Base-by-base conservation (phyloP, 2,888 invertebrate species). In the Drosophila eohydei region DNA sequence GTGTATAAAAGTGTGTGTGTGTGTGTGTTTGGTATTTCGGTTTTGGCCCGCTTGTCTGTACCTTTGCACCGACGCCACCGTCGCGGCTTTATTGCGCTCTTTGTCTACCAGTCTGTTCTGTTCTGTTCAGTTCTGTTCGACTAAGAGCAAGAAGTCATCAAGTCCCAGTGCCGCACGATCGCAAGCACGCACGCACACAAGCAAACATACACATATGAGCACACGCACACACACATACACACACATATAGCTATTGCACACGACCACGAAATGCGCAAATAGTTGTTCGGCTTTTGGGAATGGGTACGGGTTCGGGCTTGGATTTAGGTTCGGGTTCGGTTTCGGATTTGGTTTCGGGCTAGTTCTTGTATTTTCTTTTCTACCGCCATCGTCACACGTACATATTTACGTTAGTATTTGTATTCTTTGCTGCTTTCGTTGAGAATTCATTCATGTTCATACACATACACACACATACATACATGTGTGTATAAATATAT, bases 61-160 rank as follows among this genome's bases (percentile, higher is more conserved):
- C 83, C 77, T 82, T 83, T 75, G 75, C 48, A 73, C 43, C 70
- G 62, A 65, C 71, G 73, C 66, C 54, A 63, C 44, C 60, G 46
- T 68, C 73, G 61, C 79, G 80, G 54, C 76, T 83, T 80, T 88
- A 81, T 89, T 72, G 84, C 79, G 89, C 68, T 89, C 85, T 85
- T 85, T 85, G 89, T 85, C 84, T 89, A 72, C 79, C 87, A 74
- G 54, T 65, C 55, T 48, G 68, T 65, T 67, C 63, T 44, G 54
- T 16, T 66, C 54, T 28, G 36, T 26, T 52, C 54, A 30, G 36
- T 52, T n/a, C 55, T 52, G 52, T 59, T 62, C 70, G 65, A 57
- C 61, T 36, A 50, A 56, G 68, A 62, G 61, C 71, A 74, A 80
- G 81, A 80, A 80, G 68, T 69, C 68, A 81, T 77, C 78, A 81